A percentile compares a stretch with the other conserved stretches of the same genome.
Evolutionary conservation across 2,797 vertebrate species (phyloP).

Genomic region (Macrochelys suwanniensis): DNA sequence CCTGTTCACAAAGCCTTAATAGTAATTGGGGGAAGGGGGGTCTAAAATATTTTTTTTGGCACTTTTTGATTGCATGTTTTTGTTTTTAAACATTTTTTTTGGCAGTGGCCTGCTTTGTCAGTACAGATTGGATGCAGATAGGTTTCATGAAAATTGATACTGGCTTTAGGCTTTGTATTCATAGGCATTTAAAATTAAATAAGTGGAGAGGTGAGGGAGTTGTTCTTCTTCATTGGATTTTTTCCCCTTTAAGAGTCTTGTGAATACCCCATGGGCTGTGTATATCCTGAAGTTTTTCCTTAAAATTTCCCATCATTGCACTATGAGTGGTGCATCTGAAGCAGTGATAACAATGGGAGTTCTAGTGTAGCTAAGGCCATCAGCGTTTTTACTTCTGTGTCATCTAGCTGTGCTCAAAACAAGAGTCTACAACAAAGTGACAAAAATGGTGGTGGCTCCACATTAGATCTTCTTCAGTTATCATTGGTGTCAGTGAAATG

Average conservation of each 20-base stretch:
- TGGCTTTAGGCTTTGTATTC: slow-evolving; percentile 39
- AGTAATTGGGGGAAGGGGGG: neutral
- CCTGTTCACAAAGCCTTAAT: neutral
- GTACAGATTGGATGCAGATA: slow-evolving; percentile 45
- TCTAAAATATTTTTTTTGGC: slow-evolving; percentile 46
- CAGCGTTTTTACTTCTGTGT: neutral
- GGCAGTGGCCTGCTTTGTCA: slow-evolving; percentile 60
- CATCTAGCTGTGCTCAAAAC: neutral
- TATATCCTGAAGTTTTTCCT: neutral
- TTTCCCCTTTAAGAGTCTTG: neutral
- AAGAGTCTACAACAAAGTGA: neutral
- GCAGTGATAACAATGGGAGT: neutral
- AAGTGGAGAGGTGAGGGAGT: neutral
- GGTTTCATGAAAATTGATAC: slow-evolving; percentile 53
- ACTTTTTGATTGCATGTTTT: slow-evolving; percentile 33
- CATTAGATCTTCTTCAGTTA: neutral
- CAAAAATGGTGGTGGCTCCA: neutral
- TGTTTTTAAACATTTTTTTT: slow-evolving; percentile 67
- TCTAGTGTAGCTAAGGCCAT: neutral
- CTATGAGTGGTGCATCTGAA: neutral
- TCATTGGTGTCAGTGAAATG: neutral
- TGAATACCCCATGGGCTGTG: neutral
- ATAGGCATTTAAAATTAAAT: neutral
- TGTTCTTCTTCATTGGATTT: neutral
- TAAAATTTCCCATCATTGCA: neutral